These are phyloP conservation scores for Cyprinodon diabolis DNA, from an alignment of 2,797 vertebrate species.

Conservation along the genomic window DNA sequence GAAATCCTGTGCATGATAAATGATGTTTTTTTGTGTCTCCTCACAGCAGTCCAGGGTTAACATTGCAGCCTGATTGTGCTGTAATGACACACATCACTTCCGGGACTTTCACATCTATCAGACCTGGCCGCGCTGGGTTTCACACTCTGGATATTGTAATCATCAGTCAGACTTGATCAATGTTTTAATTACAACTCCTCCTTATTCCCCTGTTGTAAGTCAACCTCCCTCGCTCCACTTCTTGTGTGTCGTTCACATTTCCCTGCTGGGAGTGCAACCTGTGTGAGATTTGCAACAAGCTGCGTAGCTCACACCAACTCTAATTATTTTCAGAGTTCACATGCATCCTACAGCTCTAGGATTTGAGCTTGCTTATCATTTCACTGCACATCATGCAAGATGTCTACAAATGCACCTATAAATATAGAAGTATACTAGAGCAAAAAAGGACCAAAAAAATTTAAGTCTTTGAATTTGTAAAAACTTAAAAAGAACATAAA, in stretches of 20 bases:
- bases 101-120: conserved; percentile 28
- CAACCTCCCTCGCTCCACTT: conserved; percentile 51
- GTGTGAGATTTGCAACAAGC: conserved; percentile 64
- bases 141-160: conserved; percentile 44
- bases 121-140: conserved; percentile 39
- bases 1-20: conserved; percentile 28
- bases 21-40: conserved; percentile 41
- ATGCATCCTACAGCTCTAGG: conserved; percentile 43
- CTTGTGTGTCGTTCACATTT: conserved; percentile 52
- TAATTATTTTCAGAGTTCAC: conserved; percentile 63
- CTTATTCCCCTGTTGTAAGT: conserved; percentile 55
- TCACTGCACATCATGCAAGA: conserved; percentile 19
- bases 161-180: conserved; percentile 69
- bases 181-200: conserved; percentile 66
- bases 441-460: background rate
- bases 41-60: conserved; percentile 30
- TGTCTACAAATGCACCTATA: background rate
- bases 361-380: conserved; percentile 48
- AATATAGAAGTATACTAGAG: background rate
- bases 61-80: conserved; percentile 26
- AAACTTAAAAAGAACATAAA: background rate
- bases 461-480: background rate
- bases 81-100: conserved; percentile 18
- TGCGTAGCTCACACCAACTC: conserved; percentile 67
- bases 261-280: conserved; percentile 63